phyloP scores from a whole-genome alignment of 1,140 invertebrate genomes.

The Nephila pilipes region DNA sequence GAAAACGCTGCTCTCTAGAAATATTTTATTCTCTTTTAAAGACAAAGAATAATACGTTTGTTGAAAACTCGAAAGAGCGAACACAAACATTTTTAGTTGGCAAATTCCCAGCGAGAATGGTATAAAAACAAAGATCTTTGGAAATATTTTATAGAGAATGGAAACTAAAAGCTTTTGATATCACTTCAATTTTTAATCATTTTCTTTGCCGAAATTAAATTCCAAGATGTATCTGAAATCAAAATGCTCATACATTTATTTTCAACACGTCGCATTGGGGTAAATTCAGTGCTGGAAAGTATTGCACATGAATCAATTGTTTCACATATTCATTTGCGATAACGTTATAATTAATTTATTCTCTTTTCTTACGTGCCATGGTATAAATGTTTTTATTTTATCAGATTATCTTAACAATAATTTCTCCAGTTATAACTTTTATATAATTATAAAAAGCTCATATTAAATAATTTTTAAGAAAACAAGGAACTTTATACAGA shows the following conservation, averaged over 20 bases:
- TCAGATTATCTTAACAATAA: too few species aligned
- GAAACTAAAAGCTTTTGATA: neutral
- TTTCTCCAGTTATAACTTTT: too few species aligned
- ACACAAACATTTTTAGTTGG: slow-evolving; percentile 61
- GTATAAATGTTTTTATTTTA: too few species aligned
- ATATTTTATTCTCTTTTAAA: slow-evolving; percentile 43
- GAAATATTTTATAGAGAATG: neutral
- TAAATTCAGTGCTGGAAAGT: too few species aligned
- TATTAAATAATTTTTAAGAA: too few species aligned
- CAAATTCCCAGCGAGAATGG: slow-evolving; percentile 31
- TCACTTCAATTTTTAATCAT: neutral
- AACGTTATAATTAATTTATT: too few species aligned
- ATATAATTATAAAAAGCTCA: too few species aligned
- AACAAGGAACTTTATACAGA: too few species aligned
- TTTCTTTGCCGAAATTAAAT: neutral
- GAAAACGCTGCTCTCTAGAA: neutral
- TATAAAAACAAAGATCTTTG: neutral
- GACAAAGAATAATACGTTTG: neutral
- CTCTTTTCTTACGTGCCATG: too few species aligned
- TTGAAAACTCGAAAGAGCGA: neutral
- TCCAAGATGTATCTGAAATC: neutral
- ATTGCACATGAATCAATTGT: too few species aligned
- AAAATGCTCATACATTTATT: neutral
- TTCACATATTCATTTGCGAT: too few species aligned
- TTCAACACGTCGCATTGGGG: neutral